Percentiles rank a stretch among this genome's conserved stretches.
These are phyloP conservation scores for Oenanthe melanoleuca DNA, from an alignment of 2,113 vertebrate species.

Conservation along the genomic window DNA sequence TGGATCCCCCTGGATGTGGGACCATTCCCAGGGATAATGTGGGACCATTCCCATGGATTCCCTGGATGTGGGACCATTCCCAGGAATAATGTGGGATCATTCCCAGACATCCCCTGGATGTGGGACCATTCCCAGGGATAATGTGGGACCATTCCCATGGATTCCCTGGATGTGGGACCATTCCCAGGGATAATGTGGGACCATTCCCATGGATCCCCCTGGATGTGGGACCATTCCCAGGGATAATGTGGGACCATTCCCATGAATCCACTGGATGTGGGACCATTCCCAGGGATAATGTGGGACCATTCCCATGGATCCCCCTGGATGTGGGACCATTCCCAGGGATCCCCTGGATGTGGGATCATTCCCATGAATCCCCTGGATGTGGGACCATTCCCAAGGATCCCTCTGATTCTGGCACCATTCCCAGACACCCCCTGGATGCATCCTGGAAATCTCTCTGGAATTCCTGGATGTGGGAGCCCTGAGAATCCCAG, in stretches of 20 bases:
- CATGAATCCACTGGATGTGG: no score
- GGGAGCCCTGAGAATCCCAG: fast-evolving
- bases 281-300: no score
- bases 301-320: no score
- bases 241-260: no score
- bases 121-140: not conserved
- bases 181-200: no score
- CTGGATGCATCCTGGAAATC: not conserved
- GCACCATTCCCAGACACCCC: no score
- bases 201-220: fast-evolving
- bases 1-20: not conserved
- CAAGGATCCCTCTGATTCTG: not conserved
- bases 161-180: not conserved
- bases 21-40: not conserved
- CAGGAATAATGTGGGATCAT: no score
- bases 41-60: no score
- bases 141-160: not conserved
- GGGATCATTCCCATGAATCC: not conserved
- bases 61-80: not conserved
- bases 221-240: not conserved
- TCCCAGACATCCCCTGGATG: fast-evolving
- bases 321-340: no score
- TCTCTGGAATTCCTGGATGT: not conserved
- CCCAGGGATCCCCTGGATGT: not conserved
- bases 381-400: not conserved